Evolutionary conservation across 30 jellyfish, hydroid and myxozoan species (phyloP).

Genomic region (Aurelia aurita complex sp. Pacific): DNA sequence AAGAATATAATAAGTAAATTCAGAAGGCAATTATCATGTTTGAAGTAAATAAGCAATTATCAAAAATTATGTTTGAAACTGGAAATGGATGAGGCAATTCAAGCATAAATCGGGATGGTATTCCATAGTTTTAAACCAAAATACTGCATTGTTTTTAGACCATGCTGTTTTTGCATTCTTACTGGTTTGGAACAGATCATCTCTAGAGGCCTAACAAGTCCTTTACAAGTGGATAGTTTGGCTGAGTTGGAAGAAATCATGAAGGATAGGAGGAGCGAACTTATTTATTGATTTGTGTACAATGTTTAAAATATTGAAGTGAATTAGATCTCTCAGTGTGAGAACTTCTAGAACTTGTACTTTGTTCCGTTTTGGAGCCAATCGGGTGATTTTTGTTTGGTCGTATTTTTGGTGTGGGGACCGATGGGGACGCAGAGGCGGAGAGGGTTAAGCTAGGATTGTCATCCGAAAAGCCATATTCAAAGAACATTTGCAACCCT

Average conservation of each 20-base stretch:
- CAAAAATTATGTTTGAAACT: no score
- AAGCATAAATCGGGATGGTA: no score
- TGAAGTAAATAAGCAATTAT: neutral
- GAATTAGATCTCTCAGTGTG: constrained; percentile 28
- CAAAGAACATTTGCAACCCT: no score
- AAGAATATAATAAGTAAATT: no score
- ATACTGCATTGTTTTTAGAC: neutral
- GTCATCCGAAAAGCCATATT: no score
- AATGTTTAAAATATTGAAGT: constrained; percentile 10
- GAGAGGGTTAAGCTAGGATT: no score
- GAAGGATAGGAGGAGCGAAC: constrained; percentile 25
- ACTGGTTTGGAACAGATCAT: neutral
- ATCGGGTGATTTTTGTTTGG: no score
- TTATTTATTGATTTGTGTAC: constrained; percentile 18
- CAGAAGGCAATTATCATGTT: no score
- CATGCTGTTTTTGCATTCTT: neutral
- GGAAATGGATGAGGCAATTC: neutral
- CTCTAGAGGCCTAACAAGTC: neutral
- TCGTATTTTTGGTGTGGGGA: no score
- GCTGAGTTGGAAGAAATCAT: constrained; percentile 7
- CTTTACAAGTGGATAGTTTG: neutral
- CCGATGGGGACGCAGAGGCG: no score
- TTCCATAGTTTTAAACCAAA: no score
- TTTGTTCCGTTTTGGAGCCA: no score
- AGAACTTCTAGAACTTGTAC: constrained; percentile 1